Percentiles rank a stretch among this genome's conserved stretches.
Conservation (phyloP, 2,113 vertebrate genomes). For the Rallus limicola region DNA sequence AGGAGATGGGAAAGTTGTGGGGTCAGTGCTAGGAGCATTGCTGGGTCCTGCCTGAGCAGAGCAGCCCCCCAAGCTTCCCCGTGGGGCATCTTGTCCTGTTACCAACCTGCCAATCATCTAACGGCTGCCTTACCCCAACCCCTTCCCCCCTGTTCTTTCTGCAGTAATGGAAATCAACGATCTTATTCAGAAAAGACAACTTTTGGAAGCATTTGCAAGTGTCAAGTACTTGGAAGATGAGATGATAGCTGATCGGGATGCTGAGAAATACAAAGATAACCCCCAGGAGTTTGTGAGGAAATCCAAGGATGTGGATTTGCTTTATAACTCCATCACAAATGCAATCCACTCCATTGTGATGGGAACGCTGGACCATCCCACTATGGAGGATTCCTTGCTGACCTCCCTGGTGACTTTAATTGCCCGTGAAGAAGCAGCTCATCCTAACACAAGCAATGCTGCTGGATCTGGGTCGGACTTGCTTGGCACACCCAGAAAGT, state of each 20-base stretch:
- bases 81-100: background rate
- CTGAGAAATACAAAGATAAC: conserved; percentile 39
- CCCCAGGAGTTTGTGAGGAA: conserved; percentile 58
- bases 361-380: conserved; percentile 52
- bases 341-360: conserved; percentile 60
- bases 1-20: background rate
- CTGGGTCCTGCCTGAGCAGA: background rate
- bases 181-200: conserved; percentile 73
- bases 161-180: conserved; percentile 73
- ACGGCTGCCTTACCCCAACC: background rate
- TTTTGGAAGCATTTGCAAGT: conserved; percentile 73
- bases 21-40: background rate
- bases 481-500: conserved; percentile 68
- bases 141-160: background rate
- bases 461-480: background rate
- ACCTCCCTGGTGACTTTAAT: conserved; percentile 65
- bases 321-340: conserved; percentile 61
- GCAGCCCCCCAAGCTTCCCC: background rate
- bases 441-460: background rate
- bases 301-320: conserved; percentile 75
- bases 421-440: conserved; percentile 66
- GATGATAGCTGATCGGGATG: conserved; percentile 39
- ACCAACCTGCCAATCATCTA: background rate
- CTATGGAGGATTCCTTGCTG: conserved; percentile 32
- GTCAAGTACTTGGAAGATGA: conserved; percentile 67